Conservation (phyloP, 2,797 vertebrate species). For the Otolemur crassicaudatus region DNA sequence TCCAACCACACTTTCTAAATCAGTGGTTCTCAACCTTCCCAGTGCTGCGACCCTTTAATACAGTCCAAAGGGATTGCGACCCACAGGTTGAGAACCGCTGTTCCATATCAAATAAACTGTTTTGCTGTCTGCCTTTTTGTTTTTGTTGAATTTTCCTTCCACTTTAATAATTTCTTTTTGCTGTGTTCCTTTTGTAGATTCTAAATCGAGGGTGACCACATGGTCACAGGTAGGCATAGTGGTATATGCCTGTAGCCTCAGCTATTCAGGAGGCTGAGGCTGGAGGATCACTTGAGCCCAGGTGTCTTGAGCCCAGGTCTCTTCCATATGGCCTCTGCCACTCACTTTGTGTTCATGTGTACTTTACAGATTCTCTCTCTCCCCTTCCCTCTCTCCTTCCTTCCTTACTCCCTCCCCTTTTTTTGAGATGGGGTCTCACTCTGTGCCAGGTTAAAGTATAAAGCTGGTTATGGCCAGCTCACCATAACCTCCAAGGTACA, state of each 20-base stretch:
- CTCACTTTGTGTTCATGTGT: neutral
- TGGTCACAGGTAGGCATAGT: neutral
- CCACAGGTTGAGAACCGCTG: too few relatives aligned
- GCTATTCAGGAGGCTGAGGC: too few relatives aligned
- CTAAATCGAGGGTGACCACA: fast-evolving
- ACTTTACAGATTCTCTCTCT: neutral
- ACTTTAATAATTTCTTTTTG: neutral
- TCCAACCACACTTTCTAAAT: neutral
- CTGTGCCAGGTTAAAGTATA: too few relatives aligned
- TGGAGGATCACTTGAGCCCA: neutral
- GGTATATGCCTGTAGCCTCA: too few relatives aligned
- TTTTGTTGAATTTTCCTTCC: neutral
- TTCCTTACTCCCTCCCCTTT: too few relatives aligned
- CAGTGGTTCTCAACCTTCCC: too few relatives aligned
- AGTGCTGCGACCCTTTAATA: too few relatives aligned
- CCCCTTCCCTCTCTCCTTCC: too few relatives aligned
- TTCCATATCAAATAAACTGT: neutral
- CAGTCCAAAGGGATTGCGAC: too few relatives aligned
- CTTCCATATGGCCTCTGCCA: neutral
- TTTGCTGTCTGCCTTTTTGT: neutral
- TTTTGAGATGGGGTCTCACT: too few relatives aligned
- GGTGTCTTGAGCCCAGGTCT: neutral
- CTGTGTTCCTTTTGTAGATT: neutral
- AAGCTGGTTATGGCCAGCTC: too few relatives aligned
- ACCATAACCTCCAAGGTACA: neutral